Evolutionary conservation across 2,797 vertebrate genomes (phyloP).

Genomic region (Phrynocephalus vlangalii): DNA sequence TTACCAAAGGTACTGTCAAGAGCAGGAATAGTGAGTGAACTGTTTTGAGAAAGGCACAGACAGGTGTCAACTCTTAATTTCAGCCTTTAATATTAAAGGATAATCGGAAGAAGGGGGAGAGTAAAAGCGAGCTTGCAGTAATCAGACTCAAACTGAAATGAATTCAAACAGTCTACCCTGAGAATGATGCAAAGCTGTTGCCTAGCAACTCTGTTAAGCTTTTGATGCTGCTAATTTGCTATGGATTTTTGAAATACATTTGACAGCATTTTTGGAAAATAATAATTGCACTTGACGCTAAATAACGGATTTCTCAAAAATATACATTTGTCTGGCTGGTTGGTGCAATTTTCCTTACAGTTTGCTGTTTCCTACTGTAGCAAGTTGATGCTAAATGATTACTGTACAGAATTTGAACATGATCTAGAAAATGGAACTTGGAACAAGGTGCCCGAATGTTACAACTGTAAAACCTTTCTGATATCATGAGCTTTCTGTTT

Average conservation of each 20-base stretch:
- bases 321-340: constrained; percentile 35
- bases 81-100: constrained; percentile 39
- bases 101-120: neutral
- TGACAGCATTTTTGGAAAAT: constrained; percentile 38
- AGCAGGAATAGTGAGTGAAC: constrained; percentile 33
- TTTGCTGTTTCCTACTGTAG: constrained; percentile 49
- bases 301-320: constrained; percentile 51
- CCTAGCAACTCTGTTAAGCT: constrained; percentile 60
- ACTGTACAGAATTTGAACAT: neutral
- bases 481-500: neutral
- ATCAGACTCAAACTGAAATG: constrained; percentile 59
- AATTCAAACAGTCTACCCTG: neutral
- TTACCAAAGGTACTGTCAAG: constrained; percentile 24
- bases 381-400: constrained; percentile 49
- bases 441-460: neutral
- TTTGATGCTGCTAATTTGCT: constrained; percentile 61
- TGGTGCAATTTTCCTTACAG: constrained; percentile 41
- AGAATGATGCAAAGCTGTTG: constrained; percentile 59
- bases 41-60: constrained; percentile 51
- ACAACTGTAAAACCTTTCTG: neutral
- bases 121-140: constrained; percentile 57
- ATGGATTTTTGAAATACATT: constrained; percentile 45
- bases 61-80: constrained; percentile 58
- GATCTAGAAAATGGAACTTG: constrained; percentile 29
- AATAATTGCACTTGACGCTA: constrained; percentile 43